Evolutionary conservation across 2,113 vertebrate genomes (phyloP).

Genomic region (Promerops cafer): DNA sequence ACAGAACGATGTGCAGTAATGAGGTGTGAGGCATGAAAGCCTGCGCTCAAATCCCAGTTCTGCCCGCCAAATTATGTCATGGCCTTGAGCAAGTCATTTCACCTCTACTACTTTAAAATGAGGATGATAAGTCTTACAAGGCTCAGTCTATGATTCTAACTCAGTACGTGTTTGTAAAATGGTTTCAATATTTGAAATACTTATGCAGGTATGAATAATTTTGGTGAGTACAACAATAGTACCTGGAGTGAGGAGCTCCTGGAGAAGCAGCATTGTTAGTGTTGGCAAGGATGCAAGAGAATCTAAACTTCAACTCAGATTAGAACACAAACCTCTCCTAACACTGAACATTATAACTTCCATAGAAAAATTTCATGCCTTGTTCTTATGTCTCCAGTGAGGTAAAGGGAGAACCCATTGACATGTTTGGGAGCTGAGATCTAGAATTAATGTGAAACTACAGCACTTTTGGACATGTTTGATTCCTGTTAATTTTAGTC

Average conservation of each 20-base stretch:
- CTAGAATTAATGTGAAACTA: background rate
- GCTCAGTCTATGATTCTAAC: slow-evolving; percentile 15
- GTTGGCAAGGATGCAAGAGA: background rate
- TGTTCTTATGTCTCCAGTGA: background rate
- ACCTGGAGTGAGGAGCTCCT: background rate
- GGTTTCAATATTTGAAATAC: background rate
- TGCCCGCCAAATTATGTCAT: slow-evolving; percentile 42
- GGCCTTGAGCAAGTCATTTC: slow-evolving; percentile 45
- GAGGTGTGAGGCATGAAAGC: slow-evolving; percentile 30
- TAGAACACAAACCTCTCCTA: background rate
- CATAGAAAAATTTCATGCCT: background rate
- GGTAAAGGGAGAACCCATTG: background rate
- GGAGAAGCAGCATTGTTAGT: background rate
- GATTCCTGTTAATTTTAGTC: background rate
- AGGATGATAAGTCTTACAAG: slow-evolving; percentile 35
- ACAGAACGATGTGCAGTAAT: slow-evolving; percentile 12
- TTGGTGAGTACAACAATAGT: background rate
- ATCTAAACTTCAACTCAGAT: background rate
- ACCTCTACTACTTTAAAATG: slow-evolving; percentile 26
- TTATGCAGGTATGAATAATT: background rate
- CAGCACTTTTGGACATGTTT: background rate
- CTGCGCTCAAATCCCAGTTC: background rate
- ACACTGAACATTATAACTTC: background rate
- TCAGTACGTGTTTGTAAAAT: background rate
- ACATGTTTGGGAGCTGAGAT: background rate